Evolutionary conservation across 2,113 vertebrate genomes (phyloP), one percentile per base, ranked within the genome.

Genomic region (Calyptomena viridis): DNA sequence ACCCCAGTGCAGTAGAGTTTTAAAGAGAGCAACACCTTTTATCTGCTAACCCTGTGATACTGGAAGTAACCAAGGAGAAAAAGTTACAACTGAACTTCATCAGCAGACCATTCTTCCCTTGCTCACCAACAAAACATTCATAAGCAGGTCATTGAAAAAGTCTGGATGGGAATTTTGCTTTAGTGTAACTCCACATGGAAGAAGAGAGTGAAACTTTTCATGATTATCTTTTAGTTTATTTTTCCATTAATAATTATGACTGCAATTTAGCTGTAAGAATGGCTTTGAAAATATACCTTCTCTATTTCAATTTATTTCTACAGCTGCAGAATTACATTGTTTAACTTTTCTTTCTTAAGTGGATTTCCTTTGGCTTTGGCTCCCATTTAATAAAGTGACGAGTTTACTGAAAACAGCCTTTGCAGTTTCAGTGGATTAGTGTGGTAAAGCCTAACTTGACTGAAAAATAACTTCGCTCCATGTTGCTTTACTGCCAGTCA

Each of bases 391-490:
- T 96, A 96, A 96, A 96, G 91, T 76, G 91, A 97, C 33, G 14
- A 90, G 83, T 93, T 97, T 78, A 95, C 84, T 93, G 88, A 96
- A 96, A 95, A 96, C 86, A 93, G 93, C 90, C 68, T 81, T 75
- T 87, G 79, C 89, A 60, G 80, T 80, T 95, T 87, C 90, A 87
- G 73, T 73, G 97, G 97, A 98, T 98, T 98, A 98, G 95, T 13
- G 40, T 2, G 2, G 94, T 74, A 98, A 98, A 98, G 97, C 94
- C 97, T 37, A 78, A 97, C 69, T 98, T 98, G 97, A 98, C 98
- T 98, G 97, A 97, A 98, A 98, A 98, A 97, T 96, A 97, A 96
- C 96, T 97, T 97, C 39, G 25, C 86, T 90, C 63, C 84, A 62
- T 58, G 91, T 85, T 78, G 76, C 69, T 91, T 91, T 94, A 94